Evolutionary conservation across 2,888 invertebrate species (phyloP), one percentile per base, ranked within the genome.

Genomic region (Cylindroiulus punctatus): DNA sequence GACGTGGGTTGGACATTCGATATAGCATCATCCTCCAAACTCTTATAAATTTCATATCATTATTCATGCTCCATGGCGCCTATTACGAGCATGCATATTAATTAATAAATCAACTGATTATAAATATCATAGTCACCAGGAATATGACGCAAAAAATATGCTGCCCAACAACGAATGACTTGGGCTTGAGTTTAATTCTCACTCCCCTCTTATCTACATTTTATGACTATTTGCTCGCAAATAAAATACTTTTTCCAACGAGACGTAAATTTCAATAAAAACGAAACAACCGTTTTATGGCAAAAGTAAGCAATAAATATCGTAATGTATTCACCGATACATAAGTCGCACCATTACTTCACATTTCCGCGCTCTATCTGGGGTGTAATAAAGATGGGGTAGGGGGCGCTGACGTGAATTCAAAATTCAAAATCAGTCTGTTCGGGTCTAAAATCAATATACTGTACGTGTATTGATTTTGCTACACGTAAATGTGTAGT

Each of bases 11-110:
- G 57, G 57, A 17, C 57, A 57, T n/a, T 5, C n/a, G 57, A 57
- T 57, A 57, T n/a, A n/a, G n/a, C n/a, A n/a, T n/a, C 57, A 57
- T 57, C 57, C 57, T 1, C 4, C 4, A 57, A 57, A 57, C n/a
- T n/a, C n/a, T n/a, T n/a, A n/a, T n/a, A n/a, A n/a, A n/a, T 57
- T 19, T 57, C 5, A 57, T 5, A 57, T n/a, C n/a, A 57, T 57
- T 12, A 57, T 42, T 10, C 42, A 42, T 42, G 42, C 7, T 5
- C 42, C 10, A n/a, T n/a, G n/a, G 42, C n/a, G 17, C 7, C 47
- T 52, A 57, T 57, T 57, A n/a, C n/a, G n/a, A n/a, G 57, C 57
- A 57, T 57, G n/a, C 57, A 57, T 57, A 57, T 57, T 57, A 57
- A 57, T 57, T 57, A 52, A 17, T 17, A 52, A 57, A 57, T 57